phyloP scores from a whole-genome alignment of 2,113 vertebrate genomes.

The Callaeas wilsoni region DNA sequence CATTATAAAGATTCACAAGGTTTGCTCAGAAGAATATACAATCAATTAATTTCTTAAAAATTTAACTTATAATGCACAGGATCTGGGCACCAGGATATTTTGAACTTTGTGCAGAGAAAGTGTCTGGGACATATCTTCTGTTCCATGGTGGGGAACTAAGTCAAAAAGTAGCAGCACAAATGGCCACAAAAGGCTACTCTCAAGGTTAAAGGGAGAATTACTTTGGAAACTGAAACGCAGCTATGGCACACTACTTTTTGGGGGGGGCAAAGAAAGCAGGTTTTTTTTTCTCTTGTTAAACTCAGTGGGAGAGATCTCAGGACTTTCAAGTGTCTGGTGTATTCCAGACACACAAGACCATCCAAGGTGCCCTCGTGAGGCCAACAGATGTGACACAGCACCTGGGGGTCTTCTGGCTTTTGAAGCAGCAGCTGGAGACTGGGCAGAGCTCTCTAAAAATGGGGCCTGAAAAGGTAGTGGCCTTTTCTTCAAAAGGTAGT shows the following conservation, averaged over 20 bases:
- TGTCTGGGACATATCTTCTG: neutral
- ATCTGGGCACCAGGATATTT: neutral
- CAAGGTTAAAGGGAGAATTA: neutral
- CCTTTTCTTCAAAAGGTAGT: neutral
- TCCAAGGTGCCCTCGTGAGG: neutral
- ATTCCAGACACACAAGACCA: neutral
- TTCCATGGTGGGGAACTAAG: neutral
- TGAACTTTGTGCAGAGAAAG: neutral
- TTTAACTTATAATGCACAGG: neutral
- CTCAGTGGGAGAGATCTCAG: neutral
- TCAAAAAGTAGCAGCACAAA: neutral
- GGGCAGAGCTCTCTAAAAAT: neutral
- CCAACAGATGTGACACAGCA: neutral
- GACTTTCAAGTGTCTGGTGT: neutral
- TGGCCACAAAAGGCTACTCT: neutral
- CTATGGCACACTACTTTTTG: neutral
- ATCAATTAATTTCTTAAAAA: neutral
- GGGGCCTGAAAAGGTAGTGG: neutral
- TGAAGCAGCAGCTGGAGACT: neutral
- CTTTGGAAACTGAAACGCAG: neutral
- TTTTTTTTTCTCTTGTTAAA: neutral
- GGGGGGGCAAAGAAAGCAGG: fast-evolving
- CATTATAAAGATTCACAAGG: neutral
- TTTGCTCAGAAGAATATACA: neutral
- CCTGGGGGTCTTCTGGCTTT: neutral